These are phyloP conservation scores for Diadema setosum DNA, from an alignment of 35 echinoderm and acorn worm genomes.

Conservation along the genomic window DNA sequence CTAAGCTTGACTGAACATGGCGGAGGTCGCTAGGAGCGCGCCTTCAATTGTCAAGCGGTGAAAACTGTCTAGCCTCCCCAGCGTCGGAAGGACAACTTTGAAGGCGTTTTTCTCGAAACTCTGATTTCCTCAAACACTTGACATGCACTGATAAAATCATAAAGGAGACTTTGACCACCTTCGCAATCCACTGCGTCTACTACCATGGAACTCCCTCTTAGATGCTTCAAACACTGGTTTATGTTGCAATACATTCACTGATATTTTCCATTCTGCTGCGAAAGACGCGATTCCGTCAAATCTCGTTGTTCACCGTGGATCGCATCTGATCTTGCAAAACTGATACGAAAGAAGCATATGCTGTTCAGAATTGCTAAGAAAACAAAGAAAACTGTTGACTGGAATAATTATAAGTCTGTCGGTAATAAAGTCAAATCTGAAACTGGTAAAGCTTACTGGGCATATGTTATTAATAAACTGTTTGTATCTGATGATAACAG, in stretches of 20 bases:
- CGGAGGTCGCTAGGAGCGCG: too few species aligned
- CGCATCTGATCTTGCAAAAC: background rate
- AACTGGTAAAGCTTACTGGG: conserved; percentile 1
- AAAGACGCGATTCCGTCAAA: background rate
- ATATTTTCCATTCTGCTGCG: background rate
- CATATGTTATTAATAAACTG: background rate
- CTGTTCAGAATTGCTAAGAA: background rate
- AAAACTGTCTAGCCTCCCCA: too few species aligned
- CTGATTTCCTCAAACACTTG: too few species aligned
- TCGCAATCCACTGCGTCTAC: background rate
- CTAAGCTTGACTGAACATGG: too few species aligned
- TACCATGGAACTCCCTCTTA: background rate
- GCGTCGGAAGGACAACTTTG: too few species aligned
- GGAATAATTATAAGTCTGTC: background rate
- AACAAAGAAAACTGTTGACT: background rate
- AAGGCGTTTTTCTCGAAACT: too few species aligned
- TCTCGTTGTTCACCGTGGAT: background rate
- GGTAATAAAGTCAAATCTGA: background rate
- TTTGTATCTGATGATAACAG: conserved; percentile 4
- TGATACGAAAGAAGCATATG: background rate
- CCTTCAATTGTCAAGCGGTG: too few species aligned
- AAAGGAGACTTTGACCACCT: background rate
- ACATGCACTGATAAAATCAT: too few species aligned
- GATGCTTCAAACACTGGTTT: background rate
- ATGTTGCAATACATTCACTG: background rate